Evolutionary conservation across 2,888 invertebrate species (phyloP).

Genomic region (Patella depressa): DNA sequence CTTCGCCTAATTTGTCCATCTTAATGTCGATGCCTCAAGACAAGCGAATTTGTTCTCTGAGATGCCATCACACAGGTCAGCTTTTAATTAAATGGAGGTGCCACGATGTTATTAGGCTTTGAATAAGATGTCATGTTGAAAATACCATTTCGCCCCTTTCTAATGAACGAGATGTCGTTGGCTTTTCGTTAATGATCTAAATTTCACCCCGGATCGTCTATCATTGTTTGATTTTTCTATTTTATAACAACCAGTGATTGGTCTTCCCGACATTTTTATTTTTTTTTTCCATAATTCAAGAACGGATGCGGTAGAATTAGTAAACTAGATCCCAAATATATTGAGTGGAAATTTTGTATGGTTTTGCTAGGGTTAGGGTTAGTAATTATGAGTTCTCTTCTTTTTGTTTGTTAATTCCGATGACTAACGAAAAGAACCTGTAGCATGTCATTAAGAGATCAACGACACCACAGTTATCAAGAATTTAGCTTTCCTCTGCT

Average conservation of each 20-base stretch:
- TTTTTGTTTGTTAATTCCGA: too few relatives aligned
- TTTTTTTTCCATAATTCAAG: too few relatives aligned
- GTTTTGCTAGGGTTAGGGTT: too few relatives aligned
- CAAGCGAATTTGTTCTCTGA: constrained; percentile 28
- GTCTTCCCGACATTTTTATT: too few relatives aligned
- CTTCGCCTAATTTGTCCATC: constrained; percentile 34
- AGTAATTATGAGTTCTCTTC: too few relatives aligned
- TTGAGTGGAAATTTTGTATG: too few relatives aligned
- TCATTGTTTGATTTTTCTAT: constrained; percentile 15
- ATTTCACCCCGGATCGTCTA: constrained; percentile 16
- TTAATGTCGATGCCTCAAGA: constrained; percentile 34
- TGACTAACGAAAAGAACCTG: too few relatives aligned
- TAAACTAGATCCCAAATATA: too few relatives aligned
- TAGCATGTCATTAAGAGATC: too few relatives aligned
- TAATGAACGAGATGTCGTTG: constrained; percentile 7
- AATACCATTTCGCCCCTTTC: constrained; percentile 13
- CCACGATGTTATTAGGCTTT: constrained; percentile 17
- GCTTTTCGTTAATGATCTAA: constrained; percentile 19
- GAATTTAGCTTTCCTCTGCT: not conserved
- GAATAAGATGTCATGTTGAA: constrained; percentile 19
- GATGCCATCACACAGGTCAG: constrained; percentile 23
- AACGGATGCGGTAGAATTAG: too few relatives aligned
- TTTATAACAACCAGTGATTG: too few relatives aligned
- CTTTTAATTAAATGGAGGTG: constrained; percentile 28
- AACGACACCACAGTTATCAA: too few relatives aligned